Evolutionary conservation across 2,888 invertebrate species (phyloP), one percentile per base, ranked within the genome.

Genomic region (Ephialtes manifestator): DNA sequence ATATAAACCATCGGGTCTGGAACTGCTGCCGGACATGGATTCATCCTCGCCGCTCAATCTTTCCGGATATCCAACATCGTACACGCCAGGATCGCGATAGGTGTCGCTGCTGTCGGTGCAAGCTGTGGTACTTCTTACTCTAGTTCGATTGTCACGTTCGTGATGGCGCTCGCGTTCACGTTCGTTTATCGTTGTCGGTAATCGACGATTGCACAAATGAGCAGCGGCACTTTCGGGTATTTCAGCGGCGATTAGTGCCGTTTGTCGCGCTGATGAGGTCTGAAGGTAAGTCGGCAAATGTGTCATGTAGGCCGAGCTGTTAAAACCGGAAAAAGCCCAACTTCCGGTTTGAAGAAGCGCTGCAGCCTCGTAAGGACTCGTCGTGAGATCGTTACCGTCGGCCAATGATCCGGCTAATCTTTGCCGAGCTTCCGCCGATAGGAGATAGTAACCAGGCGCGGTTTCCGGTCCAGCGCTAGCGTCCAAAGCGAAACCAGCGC

Each of bases 371-470:
- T 93, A 93, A 0, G 92, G 88, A 46, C 91, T 90, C 11, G 83
- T 39, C 0, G 84, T 81, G 13, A 85, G 83, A 18, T 87, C 88
- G 15, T 18, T 63, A 0, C 63, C 67, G 65, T 88, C 91, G 68
- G 81, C 84, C 35, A 87, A 28, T 55, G 76, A 70, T 18, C 78
- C 79, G 60, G 90, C 87, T 43, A 91, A 87, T 87, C 92, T 88
- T 78, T 92, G 92, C 48, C 93, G 86, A 2, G 91, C 89, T 83
- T 93, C 91, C 13, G 92, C 89, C 46, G 92, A 91, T 7, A 93
- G 84, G 2, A 92, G 95, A 94, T 91, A 95, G 90, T 93, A 92
- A 75, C 91, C 86, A 86, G 86, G 82, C 74, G 91, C 65, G 63
- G 88, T 88, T 51, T 86, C 87, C 18, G 83, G 74, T 48, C 81